phyloP scores from a whole-genome alignment of 1,140 invertebrate genomes.

The Yoshiicerus persimilis region DNA sequence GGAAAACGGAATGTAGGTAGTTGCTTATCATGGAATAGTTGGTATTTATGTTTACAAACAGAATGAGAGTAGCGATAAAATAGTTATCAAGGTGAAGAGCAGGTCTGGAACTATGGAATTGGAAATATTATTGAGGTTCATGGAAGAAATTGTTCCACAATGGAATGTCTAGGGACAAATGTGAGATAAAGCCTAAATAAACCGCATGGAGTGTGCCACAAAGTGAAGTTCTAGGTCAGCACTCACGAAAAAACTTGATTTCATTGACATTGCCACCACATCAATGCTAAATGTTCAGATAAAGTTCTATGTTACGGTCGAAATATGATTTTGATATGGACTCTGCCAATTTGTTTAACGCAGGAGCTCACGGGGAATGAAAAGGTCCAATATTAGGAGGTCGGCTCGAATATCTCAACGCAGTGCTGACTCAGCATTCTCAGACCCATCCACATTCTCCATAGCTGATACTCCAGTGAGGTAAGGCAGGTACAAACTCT shows the following conservation, averaged over 20 bases:
- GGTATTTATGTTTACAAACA: not conserved
- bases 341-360: not conserved
- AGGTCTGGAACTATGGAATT: not conserved
- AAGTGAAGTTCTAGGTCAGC: not conserved
- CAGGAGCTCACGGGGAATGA: constrained; percentile 22
- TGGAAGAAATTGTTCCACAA: not conserved
- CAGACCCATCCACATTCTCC: constrained; percentile 53
- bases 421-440: constrained; percentile 64
- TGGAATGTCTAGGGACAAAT: not conserved
- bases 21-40: not conserved
- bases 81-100: not conserved
- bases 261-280: not conserved
- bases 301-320: not conserved
- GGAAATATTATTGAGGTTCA: not conserved
- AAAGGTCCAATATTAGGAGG: constrained; percentile 56
- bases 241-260: not conserved
- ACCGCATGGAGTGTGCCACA: not conserved
- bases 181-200: not conserved
- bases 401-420: constrained; percentile 69
- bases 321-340: not conserved
- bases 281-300: not conserved
- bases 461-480: constrained; percentile 35
- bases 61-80: not conserved
- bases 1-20: not conserved
- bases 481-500: not conserved